A percentile compares a stretch with the other conserved stretches of the same genome.
Evolutionary conservation across 2,888 invertebrate species (phyloP).

Genomic region (Synanthedon vespiformis): DNA sequence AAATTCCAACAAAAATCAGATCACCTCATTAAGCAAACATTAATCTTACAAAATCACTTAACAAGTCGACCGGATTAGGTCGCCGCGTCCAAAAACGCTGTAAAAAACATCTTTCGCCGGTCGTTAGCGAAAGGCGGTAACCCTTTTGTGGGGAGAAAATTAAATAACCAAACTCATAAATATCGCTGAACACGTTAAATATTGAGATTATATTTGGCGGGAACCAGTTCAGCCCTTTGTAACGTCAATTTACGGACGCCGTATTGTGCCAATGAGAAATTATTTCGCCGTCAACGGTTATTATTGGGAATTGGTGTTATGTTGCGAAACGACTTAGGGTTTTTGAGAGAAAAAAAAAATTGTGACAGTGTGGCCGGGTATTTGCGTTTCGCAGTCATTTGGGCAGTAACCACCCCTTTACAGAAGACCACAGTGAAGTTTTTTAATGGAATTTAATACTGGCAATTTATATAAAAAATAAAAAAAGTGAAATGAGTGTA

Average conservation of each 20-base stretch:
- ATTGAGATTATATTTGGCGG: slow-evolving; percentile 17
- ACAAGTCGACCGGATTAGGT: slow-evolving; percentile 38
- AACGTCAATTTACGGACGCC: slow-evolving; percentile 1
- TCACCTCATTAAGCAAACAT: slow-evolving; percentile 40
- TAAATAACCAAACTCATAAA: slow-evolving; percentile 32
- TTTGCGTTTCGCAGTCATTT: too few relatives aligned
- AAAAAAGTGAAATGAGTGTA: too few relatives aligned
- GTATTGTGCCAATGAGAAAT: not conserved
- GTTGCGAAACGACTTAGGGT: too few relatives aligned
- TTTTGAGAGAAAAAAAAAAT: too few relatives aligned
- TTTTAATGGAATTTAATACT: too few relatives aligned
- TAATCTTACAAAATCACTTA: slow-evolving; percentile 50
- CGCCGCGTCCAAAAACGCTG: slow-evolving; percentile 24
- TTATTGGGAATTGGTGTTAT: not conserved
- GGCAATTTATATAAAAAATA: too few relatives aligned
- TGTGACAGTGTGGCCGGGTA: too few relatives aligned
- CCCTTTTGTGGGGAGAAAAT: slow-evolving; percentile 25
- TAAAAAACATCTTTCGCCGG: slow-evolving; percentile 25
- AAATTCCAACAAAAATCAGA: slow-evolving; percentile 1
- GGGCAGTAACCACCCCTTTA: too few relatives aligned
- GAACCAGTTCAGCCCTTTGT: slow-evolving; percentile 21
- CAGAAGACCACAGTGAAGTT: too few relatives aligned
- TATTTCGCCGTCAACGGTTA: not conserved
- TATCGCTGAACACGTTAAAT: slow-evolving; percentile 30
- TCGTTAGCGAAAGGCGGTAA: slow-evolving; percentile 43